Evolutionary conservation across 2,113 vertebrate genomes (phyloP).

Genomic region (Marmota monax): DNA sequence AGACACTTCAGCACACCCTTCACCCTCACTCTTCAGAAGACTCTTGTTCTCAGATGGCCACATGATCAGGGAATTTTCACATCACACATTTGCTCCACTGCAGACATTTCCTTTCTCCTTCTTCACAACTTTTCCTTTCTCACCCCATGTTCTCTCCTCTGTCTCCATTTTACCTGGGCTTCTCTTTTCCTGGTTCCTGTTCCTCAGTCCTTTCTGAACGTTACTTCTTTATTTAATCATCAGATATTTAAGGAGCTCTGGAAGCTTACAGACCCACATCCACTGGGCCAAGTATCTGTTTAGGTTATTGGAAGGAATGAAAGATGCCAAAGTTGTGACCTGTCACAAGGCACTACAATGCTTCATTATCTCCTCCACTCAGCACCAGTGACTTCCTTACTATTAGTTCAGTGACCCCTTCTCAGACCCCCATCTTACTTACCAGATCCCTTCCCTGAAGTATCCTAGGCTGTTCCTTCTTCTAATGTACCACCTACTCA

Average conservation of each 20-base stretch:
- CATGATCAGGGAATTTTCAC: neutral
- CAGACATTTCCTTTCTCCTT: neutral
- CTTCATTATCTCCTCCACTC: neutral
- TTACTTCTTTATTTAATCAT: constrained; percentile 5
- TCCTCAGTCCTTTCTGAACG: neutral
- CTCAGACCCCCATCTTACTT: neutral
- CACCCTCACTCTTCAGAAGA: constrained; percentile 6
- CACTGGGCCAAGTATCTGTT: neutral
- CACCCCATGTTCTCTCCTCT: neutral
- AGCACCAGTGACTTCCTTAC: neutral
- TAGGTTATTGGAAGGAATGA: neutral
- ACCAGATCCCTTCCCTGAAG: neutral
- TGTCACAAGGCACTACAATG: neutral
- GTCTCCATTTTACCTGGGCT: neutral
- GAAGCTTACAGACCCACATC: neutral
- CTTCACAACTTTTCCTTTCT: neutral
- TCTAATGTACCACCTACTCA: neutral
- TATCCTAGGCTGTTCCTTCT: neutral
- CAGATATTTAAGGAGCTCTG: neutral
- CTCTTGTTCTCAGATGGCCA: neutral
- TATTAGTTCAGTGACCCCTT: neutral
- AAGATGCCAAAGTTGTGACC: neutral
- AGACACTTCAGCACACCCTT: neutral
- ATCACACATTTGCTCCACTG: neutral
- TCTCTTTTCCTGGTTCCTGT: constrained; percentile 13